Evolutionary conservation across 1,140 invertebrate genomes (phyloP).

Genomic region (Octopus bimaculoides): DNA sequence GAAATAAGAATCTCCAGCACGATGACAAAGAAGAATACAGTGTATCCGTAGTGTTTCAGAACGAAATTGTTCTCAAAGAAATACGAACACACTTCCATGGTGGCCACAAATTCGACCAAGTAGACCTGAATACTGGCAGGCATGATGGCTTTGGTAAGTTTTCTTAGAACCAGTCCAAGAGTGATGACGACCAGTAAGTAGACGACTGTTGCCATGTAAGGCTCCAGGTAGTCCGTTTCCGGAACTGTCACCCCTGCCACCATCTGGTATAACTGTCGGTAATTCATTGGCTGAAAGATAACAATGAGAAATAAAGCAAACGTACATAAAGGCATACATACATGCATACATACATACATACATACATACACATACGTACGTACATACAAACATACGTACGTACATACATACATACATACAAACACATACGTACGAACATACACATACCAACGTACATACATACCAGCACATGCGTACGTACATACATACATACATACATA

Average conservation of each 20-base stretch:
- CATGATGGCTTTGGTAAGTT: constrained; percentile 29
- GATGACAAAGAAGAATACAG: constrained; percentile 43
- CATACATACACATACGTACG: no score
- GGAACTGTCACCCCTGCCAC: constrained; percentile 25
- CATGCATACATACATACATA: no score
- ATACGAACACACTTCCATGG: constrained; percentile 49
- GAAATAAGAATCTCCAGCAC: constrained; percentile 42
- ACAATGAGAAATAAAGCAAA: no score
- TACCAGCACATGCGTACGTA: no score
- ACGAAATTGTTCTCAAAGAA: constrained; percentile 52
- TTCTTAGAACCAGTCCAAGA: constrained; percentile 33
- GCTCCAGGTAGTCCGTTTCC: constrained; percentile 36
- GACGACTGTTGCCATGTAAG: constrained; percentile 40
- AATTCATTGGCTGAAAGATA: constrained; percentile 22
- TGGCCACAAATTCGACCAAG: constrained; percentile 40
- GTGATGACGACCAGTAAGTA: constrained; percentile 42
- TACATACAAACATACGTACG: no score
- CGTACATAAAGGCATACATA: no score
- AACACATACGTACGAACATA: no score
- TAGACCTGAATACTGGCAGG: constrained; percentile 27
- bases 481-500: no score
- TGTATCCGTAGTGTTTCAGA: constrained; percentile 42
- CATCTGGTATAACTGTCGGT: constrained; percentile 28
- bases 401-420: no score
- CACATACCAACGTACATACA: no score